These are phyloP conservation scores for Suillia variegata DNA, from an alignment of 2,888 invertebrate genomes.

Conservation along the genomic window DNA sequence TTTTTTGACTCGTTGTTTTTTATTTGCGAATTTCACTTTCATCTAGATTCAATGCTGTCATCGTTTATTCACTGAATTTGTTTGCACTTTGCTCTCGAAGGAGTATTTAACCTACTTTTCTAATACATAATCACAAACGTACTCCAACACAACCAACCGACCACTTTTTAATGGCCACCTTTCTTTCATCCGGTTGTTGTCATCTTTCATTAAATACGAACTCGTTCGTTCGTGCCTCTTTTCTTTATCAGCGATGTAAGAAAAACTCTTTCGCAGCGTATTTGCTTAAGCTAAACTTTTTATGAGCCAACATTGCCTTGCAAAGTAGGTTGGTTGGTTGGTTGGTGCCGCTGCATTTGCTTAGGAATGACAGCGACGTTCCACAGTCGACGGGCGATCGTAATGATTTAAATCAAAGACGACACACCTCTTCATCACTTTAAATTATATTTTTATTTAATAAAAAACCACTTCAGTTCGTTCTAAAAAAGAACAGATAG, in stretches of 20 bases:
- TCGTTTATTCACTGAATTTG: constrained; percentile 3
- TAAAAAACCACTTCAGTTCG: too few relatives aligned
- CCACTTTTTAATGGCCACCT: constrained; percentile 46
- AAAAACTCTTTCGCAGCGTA: constrained; percentile 31
- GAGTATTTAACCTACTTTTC: neutral
- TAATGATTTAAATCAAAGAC: too few relatives aligned
- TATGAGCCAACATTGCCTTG: too few relatives aligned
- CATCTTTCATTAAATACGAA: constrained; percentile 44
- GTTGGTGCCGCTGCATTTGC: neutral
- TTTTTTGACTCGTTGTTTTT: too few relatives aligned
- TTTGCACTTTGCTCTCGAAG: neutral
- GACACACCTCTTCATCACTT: too few relatives aligned
- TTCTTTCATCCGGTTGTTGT: constrained; percentile 42
- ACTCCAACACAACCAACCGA: neutral
- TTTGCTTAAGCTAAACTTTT: constrained; percentile 50
- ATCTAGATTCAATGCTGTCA: constrained; percentile 48
- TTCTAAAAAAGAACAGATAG: too few relatives aligned
- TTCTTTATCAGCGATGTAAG: constrained; percentile 55
- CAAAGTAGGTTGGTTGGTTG: neutral
- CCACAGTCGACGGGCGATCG: too few relatives aligned
- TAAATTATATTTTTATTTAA: too few relatives aligned
- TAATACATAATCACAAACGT: neutral
- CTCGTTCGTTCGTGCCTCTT: constrained; percentile 16
- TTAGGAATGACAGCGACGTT: neutral
- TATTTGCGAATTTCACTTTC: too few relatives aligned